Evolutionary conservation across 2,888 invertebrate species (phyloP).

Genomic region (Atethmia centrago): DNA sequence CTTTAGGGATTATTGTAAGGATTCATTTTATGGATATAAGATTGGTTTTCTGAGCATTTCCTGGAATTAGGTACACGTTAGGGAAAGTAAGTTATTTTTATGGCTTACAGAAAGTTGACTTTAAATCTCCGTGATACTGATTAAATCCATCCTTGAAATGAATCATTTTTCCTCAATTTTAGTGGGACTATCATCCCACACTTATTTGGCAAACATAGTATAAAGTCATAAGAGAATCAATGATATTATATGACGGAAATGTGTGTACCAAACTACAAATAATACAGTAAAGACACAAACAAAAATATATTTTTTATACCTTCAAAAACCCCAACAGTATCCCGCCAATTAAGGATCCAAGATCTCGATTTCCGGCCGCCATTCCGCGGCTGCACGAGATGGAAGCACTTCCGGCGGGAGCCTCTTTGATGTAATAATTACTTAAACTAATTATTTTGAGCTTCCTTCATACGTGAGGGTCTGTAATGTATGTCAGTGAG

Average conservation of each 20-base stretch:
- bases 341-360: conserved; percentile 49
- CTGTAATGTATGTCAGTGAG: conserved; percentile 40
- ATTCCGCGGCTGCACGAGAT: conserved; percentile 58
- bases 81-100: background rate
- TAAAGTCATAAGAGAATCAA: background rate
- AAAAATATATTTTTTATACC: background rate
- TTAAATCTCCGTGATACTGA: background rate
- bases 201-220: background rate
- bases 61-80: background rate
- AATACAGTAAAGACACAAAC: background rate
- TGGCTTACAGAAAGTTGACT: background rate
- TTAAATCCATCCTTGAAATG: background rate
- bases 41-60: conserved; percentile 4
- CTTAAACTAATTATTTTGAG: conserved; percentile 54
- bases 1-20: conserved; percentile 28
- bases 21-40: conserved; percentile 19
- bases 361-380: conserved; percentile 51
- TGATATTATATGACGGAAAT: background rate
- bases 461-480: background rate
- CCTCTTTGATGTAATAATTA: conserved; percentile 54
- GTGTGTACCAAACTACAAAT: background rate
- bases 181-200: background rate
- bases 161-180: background rate
- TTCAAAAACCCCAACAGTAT: conserved; percentile 1
- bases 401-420: conserved; percentile 43